Conservation (phyloP, 30 jellyfish, hydroid and myxozoan genomes). For the Phacellophora camtschatica region DNA sequence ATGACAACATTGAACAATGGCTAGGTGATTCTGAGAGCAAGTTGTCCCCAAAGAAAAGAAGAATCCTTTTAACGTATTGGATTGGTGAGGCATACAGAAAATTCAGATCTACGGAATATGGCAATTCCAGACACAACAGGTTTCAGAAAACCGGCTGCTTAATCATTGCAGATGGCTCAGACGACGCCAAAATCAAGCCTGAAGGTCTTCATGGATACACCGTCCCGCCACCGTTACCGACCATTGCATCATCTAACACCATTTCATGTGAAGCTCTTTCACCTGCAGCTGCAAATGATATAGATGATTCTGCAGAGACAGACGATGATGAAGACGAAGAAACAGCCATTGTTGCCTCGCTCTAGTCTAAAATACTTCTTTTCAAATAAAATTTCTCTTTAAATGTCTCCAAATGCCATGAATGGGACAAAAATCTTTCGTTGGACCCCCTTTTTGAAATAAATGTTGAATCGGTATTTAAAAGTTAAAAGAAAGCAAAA, state of each 20-base stretch:
- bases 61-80: constrained; percentile 28
- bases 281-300: neutral
- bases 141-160: constrained; percentile 73
- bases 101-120: constrained; percentile 17
- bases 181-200: constrained; percentile 17
- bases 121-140: neutral
- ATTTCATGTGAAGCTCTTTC: neutral
- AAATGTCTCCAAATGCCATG: too few relatives aligned
- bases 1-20: constrained; percentile 48
- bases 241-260: neutral
- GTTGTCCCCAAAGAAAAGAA: constrained; percentile 51
- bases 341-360: constrained; percentile 5
- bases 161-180: constrained; percentile 77
- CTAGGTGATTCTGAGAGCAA: neutral
- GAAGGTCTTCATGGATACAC: neutral
- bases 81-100: constrained; percentile 61
- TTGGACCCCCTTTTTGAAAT: too few relatives aligned
- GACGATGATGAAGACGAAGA: neutral
- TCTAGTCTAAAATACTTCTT: too few relatives aligned
- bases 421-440: too few relatives aligned
- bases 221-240: neutral
- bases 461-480: too few relatives aligned
- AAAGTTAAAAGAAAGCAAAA: too few relatives aligned
- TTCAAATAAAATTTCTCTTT: too few relatives aligned
- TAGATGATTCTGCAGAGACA: neutral